Conservation (phyloP, 2,113 vertebrate genomes). For the Indicator indicator region DNA sequence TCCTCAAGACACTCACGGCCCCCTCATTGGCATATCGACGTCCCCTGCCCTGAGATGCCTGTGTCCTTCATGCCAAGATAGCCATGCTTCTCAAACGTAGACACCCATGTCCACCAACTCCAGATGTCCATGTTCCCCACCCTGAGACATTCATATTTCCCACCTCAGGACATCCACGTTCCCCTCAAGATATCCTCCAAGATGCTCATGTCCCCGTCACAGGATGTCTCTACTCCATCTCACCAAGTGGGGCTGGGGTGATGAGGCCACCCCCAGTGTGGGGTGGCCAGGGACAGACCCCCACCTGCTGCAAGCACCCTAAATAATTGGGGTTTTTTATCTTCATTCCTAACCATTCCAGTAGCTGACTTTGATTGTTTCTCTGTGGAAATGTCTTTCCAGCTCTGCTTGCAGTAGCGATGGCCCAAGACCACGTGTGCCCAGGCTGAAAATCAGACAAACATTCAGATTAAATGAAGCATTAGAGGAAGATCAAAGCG, state of each 20-base stretch:
- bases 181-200: no score
- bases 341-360: fast-evolving
- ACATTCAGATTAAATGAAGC: background rate
- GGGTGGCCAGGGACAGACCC: background rate
- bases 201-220: background rate
- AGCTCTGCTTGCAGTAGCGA: background rate
- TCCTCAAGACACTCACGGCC: background rate
- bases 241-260: background rate
- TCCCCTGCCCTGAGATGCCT: background rate
- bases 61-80: background rate
- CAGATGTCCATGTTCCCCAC: background rate
- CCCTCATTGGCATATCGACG: background rate
- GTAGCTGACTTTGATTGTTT: background rate
- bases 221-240: background rate
- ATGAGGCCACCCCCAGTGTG: no score
- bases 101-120: background rate
- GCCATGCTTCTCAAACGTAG: no score
- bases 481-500: background rate
- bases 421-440: background rate
- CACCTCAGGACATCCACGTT: background rate
- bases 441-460: background rate
- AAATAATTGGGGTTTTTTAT: no score
- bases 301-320: background rate
- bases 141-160: no score
- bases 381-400: background rate